Evolutionary conservation across 37 sponge, comb jelly and placozoan genomes (phyloP).

Genomic region (Aplysina aerophoba): DNA sequence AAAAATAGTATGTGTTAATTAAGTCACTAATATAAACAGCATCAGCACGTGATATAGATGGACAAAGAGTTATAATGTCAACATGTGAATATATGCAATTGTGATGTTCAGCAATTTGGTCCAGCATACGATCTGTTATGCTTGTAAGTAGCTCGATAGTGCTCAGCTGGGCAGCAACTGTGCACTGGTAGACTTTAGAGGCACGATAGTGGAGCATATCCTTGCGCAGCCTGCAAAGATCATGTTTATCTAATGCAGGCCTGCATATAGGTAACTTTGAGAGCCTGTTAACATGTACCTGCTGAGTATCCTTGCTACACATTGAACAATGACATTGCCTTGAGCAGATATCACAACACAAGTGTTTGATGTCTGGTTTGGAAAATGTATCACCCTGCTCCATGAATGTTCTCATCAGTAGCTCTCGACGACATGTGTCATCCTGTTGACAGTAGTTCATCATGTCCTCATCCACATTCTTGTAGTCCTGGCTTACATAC

Average conservation of each 20-base stretch:
- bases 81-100: neutral
- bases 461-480: neutral
- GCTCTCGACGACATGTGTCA: neutral
- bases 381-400: neutral
- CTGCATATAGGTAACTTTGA: neutral
- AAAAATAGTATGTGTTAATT: neutral
- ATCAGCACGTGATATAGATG: neutral
- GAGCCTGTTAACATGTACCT: too few relatives aligned
- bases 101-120: neutral
- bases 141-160: neutral
- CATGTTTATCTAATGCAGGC: neutral
- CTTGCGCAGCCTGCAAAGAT: neutral
- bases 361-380: neutral
- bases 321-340: neutral
- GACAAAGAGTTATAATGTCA: neutral
- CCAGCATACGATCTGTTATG: neutral
- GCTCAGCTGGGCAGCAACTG: neutral
- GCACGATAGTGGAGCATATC: neutral
- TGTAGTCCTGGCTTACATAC: neutral
- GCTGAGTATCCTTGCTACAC: too few relatives aligned
- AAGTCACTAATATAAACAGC: neutral
- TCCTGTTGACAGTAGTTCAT: neutral
- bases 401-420: neutral
- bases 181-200: neutral
- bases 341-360: neutral